Evolutionary conservation across 92 coral and sea anemone genomes (phyloP).

Genomic region (Umimayanthus chanpuru): DNA sequence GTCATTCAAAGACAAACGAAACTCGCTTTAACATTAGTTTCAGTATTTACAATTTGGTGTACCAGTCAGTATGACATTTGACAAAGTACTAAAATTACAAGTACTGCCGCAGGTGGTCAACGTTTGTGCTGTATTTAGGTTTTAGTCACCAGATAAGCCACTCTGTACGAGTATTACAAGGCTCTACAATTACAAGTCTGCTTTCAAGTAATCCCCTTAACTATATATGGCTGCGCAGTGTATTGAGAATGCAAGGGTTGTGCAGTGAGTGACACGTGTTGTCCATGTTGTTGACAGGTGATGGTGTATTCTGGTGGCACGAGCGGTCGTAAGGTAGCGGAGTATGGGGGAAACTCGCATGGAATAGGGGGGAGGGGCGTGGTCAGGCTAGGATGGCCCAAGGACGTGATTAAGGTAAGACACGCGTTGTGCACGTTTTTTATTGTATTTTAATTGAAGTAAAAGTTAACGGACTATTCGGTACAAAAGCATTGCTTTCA

Average conservation of each 20-base stretch:
- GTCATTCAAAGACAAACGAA: no score
- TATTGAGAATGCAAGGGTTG: not conserved
- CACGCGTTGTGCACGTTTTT: no score
- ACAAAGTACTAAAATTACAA: no score
- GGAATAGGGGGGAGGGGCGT: constrained; percentile 90
- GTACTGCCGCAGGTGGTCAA: no score
- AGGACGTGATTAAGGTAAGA: constrained; percentile 79
- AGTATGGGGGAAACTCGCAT: constrained; percentile 88
- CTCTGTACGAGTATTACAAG: constrained; percentile 97
- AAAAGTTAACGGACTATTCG: not conserved
- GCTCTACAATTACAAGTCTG: constrained; percentile 36
- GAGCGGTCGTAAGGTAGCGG: constrained; percentile 78
- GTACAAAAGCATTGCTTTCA: not conserved
- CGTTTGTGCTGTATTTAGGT: no score
- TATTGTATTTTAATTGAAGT: not conserved
- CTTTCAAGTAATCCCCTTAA: no score
- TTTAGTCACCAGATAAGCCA: constrained; percentile 81
- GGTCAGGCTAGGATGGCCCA: constrained; percentile 91
- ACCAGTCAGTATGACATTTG: no score
- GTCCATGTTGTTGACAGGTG: constrained; percentile 51
- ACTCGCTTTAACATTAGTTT: no score
- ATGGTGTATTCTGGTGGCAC: constrained; percentile 74
- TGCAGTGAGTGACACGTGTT: not conserved
- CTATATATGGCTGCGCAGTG: not conserved
- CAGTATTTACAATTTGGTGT: no score